Base-by-base conservation (phyloP, 2,888 invertebrate genomes). In the Dryocosmus kuriphilus region DNA sequence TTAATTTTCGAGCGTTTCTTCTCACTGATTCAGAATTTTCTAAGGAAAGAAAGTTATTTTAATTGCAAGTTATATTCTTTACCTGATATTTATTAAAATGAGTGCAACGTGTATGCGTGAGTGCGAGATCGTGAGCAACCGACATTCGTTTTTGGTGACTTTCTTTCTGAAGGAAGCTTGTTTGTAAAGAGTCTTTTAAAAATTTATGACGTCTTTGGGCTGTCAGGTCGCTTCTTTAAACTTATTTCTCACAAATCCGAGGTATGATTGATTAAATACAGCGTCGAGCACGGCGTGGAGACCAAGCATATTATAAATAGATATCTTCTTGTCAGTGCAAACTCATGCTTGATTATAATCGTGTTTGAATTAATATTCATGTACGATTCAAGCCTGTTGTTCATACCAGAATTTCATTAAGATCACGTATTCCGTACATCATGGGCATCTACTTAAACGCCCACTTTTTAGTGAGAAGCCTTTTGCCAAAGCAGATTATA, bases 351-450 rank as follows among this genome's bases (percentile, higher is more conserved):
- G 71, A 51, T 71, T 71, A 71, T 71, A 71, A 71, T 71, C 71
- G 71, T 71, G 71, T 71, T 71, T 71, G 71, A 71, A 71, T 71
- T 71, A 71, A 71, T 71, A 71, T 71, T 71, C 71, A 71, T 71
- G 71, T 71, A 71, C 30, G n/a, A 71, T 71, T 71, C 51, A 30
- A 71, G 71, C 27, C 71, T 71, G 71, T 71, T 71, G 71, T 71
- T 71, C 71, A 71, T 71, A 46, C 71, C 51, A 71, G 71, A 71
- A 71, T 71, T 71, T 71, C 71, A 71, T 71, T 71, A 71, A 51
- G 46, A 71, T 71, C 46, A 71, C 46, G 67, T 67, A 27, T 65
- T 46, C 67, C 38, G 67, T 67, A 67, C 41, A 67, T 67, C 67
- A 67, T 14, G 67, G 46, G 67, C 41, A 67, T 67, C 67, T 67